Evolutionary conservation across 2,888 invertebrate species (phyloP).

Genomic region (Zaprionus lineosus): DNA sequence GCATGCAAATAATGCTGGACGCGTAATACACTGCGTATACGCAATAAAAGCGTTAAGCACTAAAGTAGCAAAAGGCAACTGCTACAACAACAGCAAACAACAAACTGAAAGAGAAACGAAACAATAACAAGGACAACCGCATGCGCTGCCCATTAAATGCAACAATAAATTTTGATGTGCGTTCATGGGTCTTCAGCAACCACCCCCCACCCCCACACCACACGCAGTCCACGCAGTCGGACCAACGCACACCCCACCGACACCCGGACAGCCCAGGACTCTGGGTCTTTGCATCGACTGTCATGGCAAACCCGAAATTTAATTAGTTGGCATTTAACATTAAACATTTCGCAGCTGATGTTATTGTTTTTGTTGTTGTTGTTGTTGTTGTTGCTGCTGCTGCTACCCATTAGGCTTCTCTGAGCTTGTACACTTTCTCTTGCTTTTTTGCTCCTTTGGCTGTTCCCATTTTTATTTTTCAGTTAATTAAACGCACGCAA

Average conservation of each 20-base stretch:
- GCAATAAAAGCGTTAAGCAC: constrained; percentile 58
- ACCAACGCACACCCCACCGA: too few relatives aligned
- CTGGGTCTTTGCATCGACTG: too few relatives aligned
- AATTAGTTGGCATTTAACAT: constrained; percentile 76
- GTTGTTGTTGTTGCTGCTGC: constrained; percentile 27
- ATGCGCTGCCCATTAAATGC: constrained; percentile 69
- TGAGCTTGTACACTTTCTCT: constrained; percentile 3
- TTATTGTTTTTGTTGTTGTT: constrained; percentile 24
- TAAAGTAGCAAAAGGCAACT: constrained; percentile 21
- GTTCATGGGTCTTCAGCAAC: constrained; percentile 7
- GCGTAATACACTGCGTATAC: constrained; percentile 66
- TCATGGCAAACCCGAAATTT: constrained; percentile 65
- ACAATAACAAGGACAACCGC: constrained; percentile 46
- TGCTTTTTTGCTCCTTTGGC: constrained; percentile 24
- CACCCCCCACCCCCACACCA: too few relatives aligned
- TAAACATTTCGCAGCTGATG: constrained; percentile 53
- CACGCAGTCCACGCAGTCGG: too few relatives aligned
- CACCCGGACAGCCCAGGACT: too few relatives aligned
- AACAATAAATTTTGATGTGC: constrained; percentile 61
- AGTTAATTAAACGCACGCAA: constrained; percentile 77
- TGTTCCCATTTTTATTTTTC: constrained; percentile 63
- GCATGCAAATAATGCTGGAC: constrained; percentile 46
- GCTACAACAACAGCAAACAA: constrained; percentile 29
- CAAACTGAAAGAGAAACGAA: too few relatives aligned
- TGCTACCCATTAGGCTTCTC: constrained; percentile 23